Base-by-base conservation (phyloP, 2,888 invertebrate species). In the Rhimphoctona megacephalus region DNA sequence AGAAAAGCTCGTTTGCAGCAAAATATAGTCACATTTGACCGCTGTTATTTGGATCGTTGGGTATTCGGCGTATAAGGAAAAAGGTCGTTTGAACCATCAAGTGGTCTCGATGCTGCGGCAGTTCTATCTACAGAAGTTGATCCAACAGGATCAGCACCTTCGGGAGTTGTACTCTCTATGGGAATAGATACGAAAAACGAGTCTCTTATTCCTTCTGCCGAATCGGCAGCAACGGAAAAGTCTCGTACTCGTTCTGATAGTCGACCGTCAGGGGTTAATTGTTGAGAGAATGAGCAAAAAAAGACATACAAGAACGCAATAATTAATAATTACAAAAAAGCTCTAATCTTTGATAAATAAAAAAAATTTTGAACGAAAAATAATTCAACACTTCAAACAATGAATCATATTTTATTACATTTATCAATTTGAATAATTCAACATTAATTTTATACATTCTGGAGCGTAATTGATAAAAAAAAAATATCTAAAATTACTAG, bases 121-220 rank as follows among this genome's bases (percentile, higher is more conserved):
- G 74, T 52, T 78, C 33, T 46, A 79, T 77, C 69, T 33, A 73
- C 49, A 46, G 22, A 82, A 85, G 79, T 80, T 80, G 80, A 85
- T 84, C 76, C 85, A 72, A 74, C 82, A 39, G 88, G 69, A 85
- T 87, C 85, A 83, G 78, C 81, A 64, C 86, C 74, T 74, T 46
- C 79, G 84, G 86, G 84, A 84, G 36, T 81, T 79, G 19, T 22
- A 46, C 25, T 14, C 61, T 49, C 73, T 39, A 33, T 67, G 81
- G 84, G 81, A 79, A 78, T 74, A 66, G 74, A 74, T 54, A 6
- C 52, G 52, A 73, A 81, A 64, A 80, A 30, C 70, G 66, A 83
- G 43, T 69, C 73, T 46, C 67, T 67, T 66, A 25, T 69, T 25
- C 57, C 74, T 81, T 82, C 70, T 57, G 77, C 43, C 33, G 61